Conservation (phyloP, 2,888 invertebrate species). For the Epinotia demarniana region DNA sequence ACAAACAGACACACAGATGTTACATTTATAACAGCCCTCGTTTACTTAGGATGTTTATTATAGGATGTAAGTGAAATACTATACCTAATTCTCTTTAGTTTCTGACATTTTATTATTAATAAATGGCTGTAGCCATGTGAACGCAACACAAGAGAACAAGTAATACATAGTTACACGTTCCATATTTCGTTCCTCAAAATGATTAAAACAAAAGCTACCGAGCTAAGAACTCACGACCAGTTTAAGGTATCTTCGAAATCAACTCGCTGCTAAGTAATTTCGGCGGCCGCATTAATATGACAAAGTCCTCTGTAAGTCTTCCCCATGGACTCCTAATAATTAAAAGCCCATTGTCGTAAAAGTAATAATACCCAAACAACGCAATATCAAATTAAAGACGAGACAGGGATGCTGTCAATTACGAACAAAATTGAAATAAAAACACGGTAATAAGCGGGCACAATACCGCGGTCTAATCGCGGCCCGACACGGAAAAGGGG, state of each 20-base stretch:
- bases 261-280: slow-evolving; percentile 37
- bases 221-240: slow-evolving; percentile 23
- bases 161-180: slow-evolving; percentile 3
- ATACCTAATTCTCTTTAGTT: no score
- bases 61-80: no score
- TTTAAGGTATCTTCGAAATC: slow-evolving; percentile 34
- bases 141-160: background rate
- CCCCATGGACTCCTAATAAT: slow-evolving; percentile 48
- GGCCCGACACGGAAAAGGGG: slow-evolving; percentile 63
- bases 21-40: no score
- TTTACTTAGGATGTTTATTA: no score
- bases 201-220: slow-evolving; percentile 21
- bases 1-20: no score
- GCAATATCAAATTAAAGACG: slow-evolving; percentile 72
- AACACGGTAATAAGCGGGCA: slow-evolving; percentile 65
- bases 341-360: slow-evolving; percentile 58
- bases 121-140: background rate
- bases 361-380: slow-evolving; percentile 67
- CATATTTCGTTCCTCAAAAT: slow-evolving; percentile 1
- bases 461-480: slow-evolving; percentile 72
- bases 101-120: background rate
- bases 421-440: slow-evolving; percentile 70
- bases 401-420: slow-evolving; percentile 72
- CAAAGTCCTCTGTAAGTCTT: slow-evolving; percentile 34
- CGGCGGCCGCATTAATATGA: slow-evolving; percentile 41